Evolutionary conservation across 2,888 invertebrate genomes (phyloP).

Genomic region (Antheraea yamamai): DNA sequence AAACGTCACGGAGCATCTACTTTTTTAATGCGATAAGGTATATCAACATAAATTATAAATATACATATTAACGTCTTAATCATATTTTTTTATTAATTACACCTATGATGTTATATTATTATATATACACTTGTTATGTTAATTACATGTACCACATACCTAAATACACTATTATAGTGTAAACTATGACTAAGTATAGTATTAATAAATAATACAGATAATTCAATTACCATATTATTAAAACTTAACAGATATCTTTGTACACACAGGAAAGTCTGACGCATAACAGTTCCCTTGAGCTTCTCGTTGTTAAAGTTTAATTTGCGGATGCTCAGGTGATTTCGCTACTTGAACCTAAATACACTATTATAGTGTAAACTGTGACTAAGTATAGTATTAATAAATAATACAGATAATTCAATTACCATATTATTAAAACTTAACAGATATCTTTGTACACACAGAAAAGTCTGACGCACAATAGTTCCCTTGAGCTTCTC

Average conservation of each 20-base stretch:
- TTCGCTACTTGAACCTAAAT: neutral
- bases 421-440: neutral
- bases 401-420: slow-evolving; percentile 1
- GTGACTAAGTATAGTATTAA: neutral
- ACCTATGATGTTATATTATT: neutral
- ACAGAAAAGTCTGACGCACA: neutral
- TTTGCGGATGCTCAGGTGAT: neutral
- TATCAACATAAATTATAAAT: neutral
- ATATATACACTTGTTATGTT: slow-evolving; percentile 9
- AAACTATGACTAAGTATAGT: slow-evolving; percentile 2
- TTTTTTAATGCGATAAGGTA: neutral
- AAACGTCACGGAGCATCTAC: neutral
- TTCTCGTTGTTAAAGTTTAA: neutral
- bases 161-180: slow-evolving; percentile 19
- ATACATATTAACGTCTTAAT: neutral
- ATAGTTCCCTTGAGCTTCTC: neutral
- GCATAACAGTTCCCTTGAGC: neutral
- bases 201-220: neutral
- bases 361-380: slow-evolving; percentile 19
- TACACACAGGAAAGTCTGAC: neutral
- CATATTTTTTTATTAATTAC: neutral
- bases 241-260: neutral
- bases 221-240: neutral
- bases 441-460: neutral
- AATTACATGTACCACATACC: neutral